Percentiles rank a stretch among this genome's conserved stretches.
Conservation (phyloP, 2,888 invertebrate genomes). For the Synergus umbraculus region DNA sequence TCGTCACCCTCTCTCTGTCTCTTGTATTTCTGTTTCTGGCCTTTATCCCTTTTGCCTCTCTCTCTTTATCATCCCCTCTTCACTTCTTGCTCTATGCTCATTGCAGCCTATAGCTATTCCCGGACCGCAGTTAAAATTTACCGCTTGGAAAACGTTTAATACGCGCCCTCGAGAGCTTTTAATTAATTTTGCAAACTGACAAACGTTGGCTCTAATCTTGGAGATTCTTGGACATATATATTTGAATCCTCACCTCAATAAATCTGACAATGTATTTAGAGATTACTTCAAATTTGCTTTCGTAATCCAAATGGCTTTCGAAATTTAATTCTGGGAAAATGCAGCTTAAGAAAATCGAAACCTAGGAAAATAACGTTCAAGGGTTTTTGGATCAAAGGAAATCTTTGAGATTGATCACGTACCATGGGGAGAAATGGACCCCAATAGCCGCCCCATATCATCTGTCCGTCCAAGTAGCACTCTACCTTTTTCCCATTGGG, state of each 20-base stretch:
- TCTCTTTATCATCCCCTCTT: neutral
- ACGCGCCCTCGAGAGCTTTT: neutral
- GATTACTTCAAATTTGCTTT: neutral
- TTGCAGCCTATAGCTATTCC: neutral
- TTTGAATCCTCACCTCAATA: neutral
- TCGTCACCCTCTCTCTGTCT: slow-evolving; percentile 37
- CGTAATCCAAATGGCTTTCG: neutral
- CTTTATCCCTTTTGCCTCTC: neutral
- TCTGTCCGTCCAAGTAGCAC: neutral
- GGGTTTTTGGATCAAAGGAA: neutral
- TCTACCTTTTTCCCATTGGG: neutral
- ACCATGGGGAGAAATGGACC: neutral
- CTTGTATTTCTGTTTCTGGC: neutral
- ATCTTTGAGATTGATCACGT: neutral
- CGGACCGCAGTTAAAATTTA: slow-evolving; percentile 5
- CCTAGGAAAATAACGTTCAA: neutral
- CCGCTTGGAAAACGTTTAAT: slow-evolving; percentile 12
- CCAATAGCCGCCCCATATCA: neutral
- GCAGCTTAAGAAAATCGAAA: neutral
- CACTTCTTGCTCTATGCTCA: neutral
- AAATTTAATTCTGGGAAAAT: neutral
- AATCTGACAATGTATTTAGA: neutral
- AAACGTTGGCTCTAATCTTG: neutral
- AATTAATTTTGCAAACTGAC: slow-evolving; percentile 7
- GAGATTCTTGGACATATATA: neutral